A percentile compares a stretch with the other conserved stretches of the same genome.
phyloP scores from a whole-genome alignment of 2,797 vertebrate species.

The Crocodylus rhombifer region DNA sequence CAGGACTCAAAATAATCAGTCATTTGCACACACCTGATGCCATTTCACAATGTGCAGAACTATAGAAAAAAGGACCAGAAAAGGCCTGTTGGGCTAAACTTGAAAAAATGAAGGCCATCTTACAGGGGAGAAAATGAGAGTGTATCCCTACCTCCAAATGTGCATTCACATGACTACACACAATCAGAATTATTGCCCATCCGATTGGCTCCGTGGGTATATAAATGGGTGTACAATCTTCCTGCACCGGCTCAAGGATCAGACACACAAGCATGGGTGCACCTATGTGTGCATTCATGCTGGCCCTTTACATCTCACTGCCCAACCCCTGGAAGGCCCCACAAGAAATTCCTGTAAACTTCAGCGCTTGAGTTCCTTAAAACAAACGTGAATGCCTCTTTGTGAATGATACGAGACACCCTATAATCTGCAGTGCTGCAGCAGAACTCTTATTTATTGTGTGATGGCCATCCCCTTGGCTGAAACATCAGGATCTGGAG shows the following conservation, averaged over 20 bases:
- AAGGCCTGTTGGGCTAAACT: rapidly evolving
- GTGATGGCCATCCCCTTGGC: background rate
- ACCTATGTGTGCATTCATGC: background rate
- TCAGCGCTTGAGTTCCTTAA: background rate
- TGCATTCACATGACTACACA: too few species aligned
- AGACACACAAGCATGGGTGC: background rate
- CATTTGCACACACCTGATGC: rapidly evolving
- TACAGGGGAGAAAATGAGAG: background rate
- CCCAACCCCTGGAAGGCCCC: background rate
- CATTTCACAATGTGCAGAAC: background rate
- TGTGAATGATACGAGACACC: background rate
- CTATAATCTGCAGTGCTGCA: background rate
- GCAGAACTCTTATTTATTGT: background rate
- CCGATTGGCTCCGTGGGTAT: background rate
- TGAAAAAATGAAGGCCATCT: rapidly evolving
- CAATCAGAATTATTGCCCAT: background rate
- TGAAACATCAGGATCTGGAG: background rate
- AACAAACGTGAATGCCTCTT: background rate
- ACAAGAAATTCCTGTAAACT: background rate
- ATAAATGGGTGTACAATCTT: background rate
- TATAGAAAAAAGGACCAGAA: rapidly evolving
- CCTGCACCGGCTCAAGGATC: background rate
- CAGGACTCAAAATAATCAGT: background rate
- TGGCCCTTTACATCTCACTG: background rate
- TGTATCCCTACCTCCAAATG: background rate